Evolutionary conservation across 2,113 vertebrate species (phyloP).

Genomic region (Pelusios castaneus): DNA sequence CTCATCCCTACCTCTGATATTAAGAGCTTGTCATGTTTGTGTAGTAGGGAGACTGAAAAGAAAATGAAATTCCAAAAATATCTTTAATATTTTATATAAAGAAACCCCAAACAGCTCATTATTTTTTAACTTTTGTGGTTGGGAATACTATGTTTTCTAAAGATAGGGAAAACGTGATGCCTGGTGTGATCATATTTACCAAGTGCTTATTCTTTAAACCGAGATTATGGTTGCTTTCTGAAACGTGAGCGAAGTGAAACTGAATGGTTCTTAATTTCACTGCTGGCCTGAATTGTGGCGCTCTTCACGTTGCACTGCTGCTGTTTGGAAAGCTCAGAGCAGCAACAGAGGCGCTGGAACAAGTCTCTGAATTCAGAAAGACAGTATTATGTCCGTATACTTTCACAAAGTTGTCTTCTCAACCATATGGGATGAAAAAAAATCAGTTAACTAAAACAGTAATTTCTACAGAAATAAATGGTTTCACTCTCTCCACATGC

Average conservation of each 20-base stretch:
- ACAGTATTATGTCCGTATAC: neutral
- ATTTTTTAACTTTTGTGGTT: conserved; percentile 41
- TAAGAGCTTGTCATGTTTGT: neutral
- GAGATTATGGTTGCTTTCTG: neutral
- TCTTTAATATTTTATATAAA: neutral
- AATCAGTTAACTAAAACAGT: conserved; percentile 17
- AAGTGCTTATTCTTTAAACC: conserved; percentile 38
- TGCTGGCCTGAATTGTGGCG: neutral
- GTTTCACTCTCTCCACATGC: neutral
- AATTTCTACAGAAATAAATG: neutral
- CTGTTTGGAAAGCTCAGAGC: neutral
- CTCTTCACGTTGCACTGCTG: neutral
- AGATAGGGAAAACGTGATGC: conserved; percentile 37
- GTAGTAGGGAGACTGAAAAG: neutral
- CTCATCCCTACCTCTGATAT: neutral
- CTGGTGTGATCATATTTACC: conserved; percentile 45
- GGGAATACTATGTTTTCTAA: conserved; percentile 22
- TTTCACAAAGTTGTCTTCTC: neutral
- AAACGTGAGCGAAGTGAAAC: neutral
- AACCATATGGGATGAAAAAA: neutral
- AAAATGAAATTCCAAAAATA: neutral
- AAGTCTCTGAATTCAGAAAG: neutral
- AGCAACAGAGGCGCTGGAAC: neutral
- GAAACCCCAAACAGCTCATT: too few relatives aligned
- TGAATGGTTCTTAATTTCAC: neutral